Evolutionary conservation across 1,140 invertebrate species (phyloP), one percentile per base, ranked within the genome.

Genomic region (Hyposmocoma kahamanoa): DNA sequence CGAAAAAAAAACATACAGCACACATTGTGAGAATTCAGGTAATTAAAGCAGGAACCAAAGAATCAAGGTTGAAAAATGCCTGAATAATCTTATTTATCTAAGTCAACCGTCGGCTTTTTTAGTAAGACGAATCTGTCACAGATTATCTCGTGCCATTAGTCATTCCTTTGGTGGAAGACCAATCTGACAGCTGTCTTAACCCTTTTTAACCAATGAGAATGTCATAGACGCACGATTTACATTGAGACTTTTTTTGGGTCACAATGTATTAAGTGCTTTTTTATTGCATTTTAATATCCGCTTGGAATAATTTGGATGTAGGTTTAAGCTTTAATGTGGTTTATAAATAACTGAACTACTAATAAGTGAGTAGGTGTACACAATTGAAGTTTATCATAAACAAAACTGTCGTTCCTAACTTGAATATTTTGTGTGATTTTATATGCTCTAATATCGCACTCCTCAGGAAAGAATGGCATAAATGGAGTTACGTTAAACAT

Each of bases 121-220:
- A 71, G 54, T 74, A 80, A 81, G 74, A 80, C 66, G 77, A 62
- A 83, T 83, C 77, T 84, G 81, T 82, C 77, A 83, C 68, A 81
- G 81, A 83, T 83, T 83, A 82, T 84, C 79, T 81, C 42, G 24
- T 44, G 45, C 45, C 54, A 83, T 84, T 84, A 70, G 42, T 84
- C 77, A 84, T 78, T 82, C 69, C 71, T 81, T 81, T 84, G 69
- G 60, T 66, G 64, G 58, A 61, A 58, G 76, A 64, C 72, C 67
- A 73, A 69, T 77, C 67, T 84, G 77, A 80, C 79, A 84, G 79
- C 67, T 72, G 73, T 67, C 68, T 75, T 70, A 84, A 84, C 79
- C 81, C 81, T 84, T 84, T 81, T 83, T 76, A 83, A 73, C 81
- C 81, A 83, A 83, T 83, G 76, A 71, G 69, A 71, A 70, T 70